Conservation (phyloP, 2,113 vertebrate genomes). For the Raja brachyura region DNA sequence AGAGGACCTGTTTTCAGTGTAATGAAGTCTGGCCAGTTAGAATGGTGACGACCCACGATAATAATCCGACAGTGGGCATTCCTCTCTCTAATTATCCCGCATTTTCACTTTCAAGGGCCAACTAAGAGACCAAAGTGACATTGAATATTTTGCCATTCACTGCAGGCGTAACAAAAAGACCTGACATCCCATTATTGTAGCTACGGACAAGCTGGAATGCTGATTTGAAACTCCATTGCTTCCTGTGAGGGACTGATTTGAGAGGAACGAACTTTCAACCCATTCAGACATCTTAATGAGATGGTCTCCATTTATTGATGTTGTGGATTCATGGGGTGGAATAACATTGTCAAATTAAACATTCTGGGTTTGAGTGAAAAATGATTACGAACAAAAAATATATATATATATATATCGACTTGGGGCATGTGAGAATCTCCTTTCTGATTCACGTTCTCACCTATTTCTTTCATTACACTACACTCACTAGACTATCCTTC, state of each 20-base stretch:
- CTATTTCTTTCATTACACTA: too few relatives aligned
- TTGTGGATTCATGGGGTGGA: too few relatives aligned
- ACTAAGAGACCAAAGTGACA: background rate
- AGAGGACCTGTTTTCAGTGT: background rate
- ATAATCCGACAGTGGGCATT: too few relatives aligned
- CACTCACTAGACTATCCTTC: too few relatives aligned
- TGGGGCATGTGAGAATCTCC: too few relatives aligned
- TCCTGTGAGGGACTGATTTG: constrained; percentile 46
- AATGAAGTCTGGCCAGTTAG: background rate
- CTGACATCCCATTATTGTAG: background rate
- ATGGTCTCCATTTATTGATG: too few relatives aligned
- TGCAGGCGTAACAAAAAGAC: background rate
- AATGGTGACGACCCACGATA: background rate
- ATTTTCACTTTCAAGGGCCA: background rate
- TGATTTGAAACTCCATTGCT: constrained; percentile 44
- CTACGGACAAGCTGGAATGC: background rate
- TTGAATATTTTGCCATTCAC: background rate
- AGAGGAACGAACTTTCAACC: constrained; percentile 45
- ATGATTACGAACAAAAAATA: too few relatives aligned
- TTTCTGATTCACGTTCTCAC: too few relatives aligned
- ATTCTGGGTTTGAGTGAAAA: too few relatives aligned
- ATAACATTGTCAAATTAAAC: too few relatives aligned
- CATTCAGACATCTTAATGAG: constrained; percentile 4
- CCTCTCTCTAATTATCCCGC: background rate
- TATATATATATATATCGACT: too few relatives aligned